Base-by-base conservation (phyloP, 37 sponge, comb jelly and placozoan species). In the Eunapius fragilis region DNA sequence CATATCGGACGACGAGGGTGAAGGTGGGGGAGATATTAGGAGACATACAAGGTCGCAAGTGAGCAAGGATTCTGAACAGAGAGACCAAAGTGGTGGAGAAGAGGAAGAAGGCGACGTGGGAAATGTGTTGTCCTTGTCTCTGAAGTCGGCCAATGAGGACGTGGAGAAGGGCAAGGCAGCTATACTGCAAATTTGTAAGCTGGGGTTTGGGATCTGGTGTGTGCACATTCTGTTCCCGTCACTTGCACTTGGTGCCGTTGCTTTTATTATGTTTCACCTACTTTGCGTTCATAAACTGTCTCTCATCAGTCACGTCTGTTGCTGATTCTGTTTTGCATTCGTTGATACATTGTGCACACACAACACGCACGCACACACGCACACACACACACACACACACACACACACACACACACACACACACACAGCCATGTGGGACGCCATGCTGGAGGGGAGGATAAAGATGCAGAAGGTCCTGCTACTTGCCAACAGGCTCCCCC, bases 401-500 rank as follows among this genome's bases (percentile, higher is more conserved):
- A 12, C 3, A 11, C 35, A 13, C 25, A 10, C 31, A 13, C 30
- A 28, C 13, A 1, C 30, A 9, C 12, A 10, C 28, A 28, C 70
- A 2, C 24, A 0, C 76, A 25, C 37, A 95, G 95, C 71, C 27
- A 31, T 95, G 35, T 91, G 92, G 90, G 97, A 94, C 69, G 85
- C 93, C 11, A 26, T 94, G 41, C 32, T 96, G 67, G 97, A 96
- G 79, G 83, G 76, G 25, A 67, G 97, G n/a, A 96, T 96, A 22
- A 68, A 70, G 9, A 80, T 96, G 10, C 97, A 96, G 33, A 84
- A 88, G 73, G 37, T 74, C 3, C 84, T 96, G 69, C 9, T 67
- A n/a, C 84, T 90, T 25, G 24, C 74, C 48, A 96, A 96, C 85
- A 70, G 79, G 37, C 82, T 96, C 1, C 97, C 97, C 19, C 88